A percentile compares a stretch with the other conserved stretches of the same genome.
Conservation (phyloP, 2,113 vertebrate genomes). For the Prionailurus viverrinus region DNA sequence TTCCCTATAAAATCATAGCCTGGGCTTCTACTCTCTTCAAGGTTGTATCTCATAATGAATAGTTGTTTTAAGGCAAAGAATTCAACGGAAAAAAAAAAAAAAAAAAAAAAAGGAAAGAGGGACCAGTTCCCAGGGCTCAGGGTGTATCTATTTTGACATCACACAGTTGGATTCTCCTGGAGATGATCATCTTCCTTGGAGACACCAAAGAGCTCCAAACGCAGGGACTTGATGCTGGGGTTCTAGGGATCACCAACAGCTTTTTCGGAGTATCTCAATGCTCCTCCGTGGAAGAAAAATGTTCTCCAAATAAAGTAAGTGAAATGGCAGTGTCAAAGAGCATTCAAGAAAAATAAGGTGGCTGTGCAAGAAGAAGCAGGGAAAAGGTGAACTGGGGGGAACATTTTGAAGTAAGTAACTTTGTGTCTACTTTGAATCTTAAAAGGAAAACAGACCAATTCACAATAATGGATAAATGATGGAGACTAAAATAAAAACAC, state of each 20-base stretch:
- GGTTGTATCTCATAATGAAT: not conserved
- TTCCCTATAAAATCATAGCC: not conserved
- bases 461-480: not conserved
- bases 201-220: not conserved
- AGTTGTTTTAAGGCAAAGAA: not conserved
- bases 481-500: not conserved
- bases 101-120: not conserved
- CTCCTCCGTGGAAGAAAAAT: slow-evolving; percentile 24
- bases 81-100: not conserved
- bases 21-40: not conserved
- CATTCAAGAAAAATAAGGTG: not conserved
- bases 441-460: slow-evolving; percentile 11
- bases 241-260: not conserved
- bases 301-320: not conserved
- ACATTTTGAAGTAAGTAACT: not conserved
- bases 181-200: not conserved
- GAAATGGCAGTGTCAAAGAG: not conserved
- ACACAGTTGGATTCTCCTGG: not conserved
- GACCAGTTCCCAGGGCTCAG: not conserved
- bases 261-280: not conserved
- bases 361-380: not conserved
- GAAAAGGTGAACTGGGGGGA: not conserved
- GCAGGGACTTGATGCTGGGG: not conserved
- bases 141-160: not conserved
- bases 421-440: slow-evolving; percentile 30